A percentile compares a stretch with the other conserved stretches of the same genome.
These are phyloP conservation scores for Cactoblastis cactorum DNA, from an alignment of 2,888 invertebrate genomes.

Conservation along the genomic window DNA sequence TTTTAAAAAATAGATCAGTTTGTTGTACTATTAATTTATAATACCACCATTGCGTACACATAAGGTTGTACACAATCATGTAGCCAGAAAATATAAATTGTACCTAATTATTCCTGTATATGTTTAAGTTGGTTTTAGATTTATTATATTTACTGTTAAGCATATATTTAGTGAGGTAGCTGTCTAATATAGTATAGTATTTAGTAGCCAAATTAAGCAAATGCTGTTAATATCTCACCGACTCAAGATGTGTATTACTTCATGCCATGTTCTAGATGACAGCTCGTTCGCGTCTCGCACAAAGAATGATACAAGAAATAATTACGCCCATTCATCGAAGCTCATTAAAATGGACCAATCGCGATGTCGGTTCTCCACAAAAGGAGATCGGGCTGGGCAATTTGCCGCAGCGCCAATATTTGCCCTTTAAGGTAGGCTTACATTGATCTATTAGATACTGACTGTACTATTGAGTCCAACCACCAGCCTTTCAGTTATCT, in stretches of 20 bases:
- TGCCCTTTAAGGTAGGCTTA: slow-evolving; percentile 41
- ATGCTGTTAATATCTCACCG: slow-evolving; percentile 1
- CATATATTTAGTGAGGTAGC: no score
- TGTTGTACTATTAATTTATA: no score
- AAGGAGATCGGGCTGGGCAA: slow-evolving; percentile 62
- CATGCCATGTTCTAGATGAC: slow-evolving; percentile 29
- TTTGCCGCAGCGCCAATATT: slow-evolving; percentile 66
- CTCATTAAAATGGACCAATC: slow-evolving; percentile 74
- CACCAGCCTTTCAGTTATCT: no score
- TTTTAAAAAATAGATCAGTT: no score
- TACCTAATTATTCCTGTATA: no score
- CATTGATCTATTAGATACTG: neutral
- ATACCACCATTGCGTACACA: no score
- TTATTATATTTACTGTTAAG: no score
- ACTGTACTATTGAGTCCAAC: neutral
- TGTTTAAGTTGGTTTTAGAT: no score
- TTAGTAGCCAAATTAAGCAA: neutral
- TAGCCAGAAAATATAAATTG: no score
- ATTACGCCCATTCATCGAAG: slow-evolving; percentile 76
- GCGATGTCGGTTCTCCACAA: slow-evolving; percentile 45
- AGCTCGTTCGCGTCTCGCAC: slow-evolving; percentile 57
- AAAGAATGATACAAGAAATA: slow-evolving; percentile 74
- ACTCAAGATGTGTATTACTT: slow-evolving; percentile 1
- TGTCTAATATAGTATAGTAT: no score
- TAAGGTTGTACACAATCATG: no score